Conservation (phyloP, 2,888 invertebrate species). For the Drosophila histrio region DNA sequence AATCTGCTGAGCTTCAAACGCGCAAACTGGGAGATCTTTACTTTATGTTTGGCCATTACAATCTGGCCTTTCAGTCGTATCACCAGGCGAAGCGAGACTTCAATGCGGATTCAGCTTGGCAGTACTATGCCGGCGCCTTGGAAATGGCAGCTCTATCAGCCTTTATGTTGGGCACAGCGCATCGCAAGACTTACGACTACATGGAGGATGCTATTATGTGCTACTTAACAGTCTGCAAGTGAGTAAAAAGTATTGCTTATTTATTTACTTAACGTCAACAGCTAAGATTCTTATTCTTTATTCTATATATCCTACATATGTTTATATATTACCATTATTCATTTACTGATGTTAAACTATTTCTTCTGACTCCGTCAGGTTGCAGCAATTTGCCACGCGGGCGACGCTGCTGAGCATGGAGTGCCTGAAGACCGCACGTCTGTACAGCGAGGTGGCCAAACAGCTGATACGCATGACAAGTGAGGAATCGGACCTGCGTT, state of each 20-base stretch:
- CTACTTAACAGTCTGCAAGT: conserved; percentile 96
- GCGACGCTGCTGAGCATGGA: conserved; percentile 95
- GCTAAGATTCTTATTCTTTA: conserved; percentile 1
- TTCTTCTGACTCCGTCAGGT: conserved; percentile 85
- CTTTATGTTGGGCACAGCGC: conserved; percentile 93
- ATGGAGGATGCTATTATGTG: conserved; percentile 97
- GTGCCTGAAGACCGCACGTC: conserved; percentile 90
- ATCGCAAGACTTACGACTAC: conserved; percentile 92
- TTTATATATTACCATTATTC: no score
- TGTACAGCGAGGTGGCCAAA: conserved; percentile 96
- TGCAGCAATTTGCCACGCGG: conserved; percentile 96
- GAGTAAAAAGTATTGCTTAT: no score
- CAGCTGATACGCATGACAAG: conserved; percentile 97
- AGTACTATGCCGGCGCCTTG: conserved; percentile 97
- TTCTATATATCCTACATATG: no score
- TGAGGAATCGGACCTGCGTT: conserved; percentile 98
- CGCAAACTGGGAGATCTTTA: conserved; percentile 97
- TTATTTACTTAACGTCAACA: no score
- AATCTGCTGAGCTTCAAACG: conserved; percentile 96
- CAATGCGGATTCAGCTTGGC: conserved; percentile 98
- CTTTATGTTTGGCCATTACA: conserved; percentile 97
- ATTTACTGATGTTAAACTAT: not conserved
- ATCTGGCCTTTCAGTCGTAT: conserved; percentile 94
- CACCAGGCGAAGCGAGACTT: conserved; percentile 99
- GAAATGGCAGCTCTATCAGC: conserved; percentile 98